Base-by-base conservation (phyloP, 2,888 invertebrate species). In the Aricia artaxerxes region DNA sequence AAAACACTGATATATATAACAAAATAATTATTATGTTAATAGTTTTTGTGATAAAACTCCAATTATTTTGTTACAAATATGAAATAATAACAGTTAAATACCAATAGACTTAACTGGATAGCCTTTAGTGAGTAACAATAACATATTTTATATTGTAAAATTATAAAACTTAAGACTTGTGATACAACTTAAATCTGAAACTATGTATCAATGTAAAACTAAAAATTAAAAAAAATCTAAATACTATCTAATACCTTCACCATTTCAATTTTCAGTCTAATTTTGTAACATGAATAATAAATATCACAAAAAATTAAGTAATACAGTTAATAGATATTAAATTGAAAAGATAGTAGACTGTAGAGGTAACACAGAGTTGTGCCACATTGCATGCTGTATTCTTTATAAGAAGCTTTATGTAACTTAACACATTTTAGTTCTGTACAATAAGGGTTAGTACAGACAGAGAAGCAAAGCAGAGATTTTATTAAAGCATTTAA, bases 211-310 rank as follows among this genome's bases (percentile, higher is more conserved):
- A 13, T 38, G 31, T 31, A 35, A 64, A 64, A 16, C n/a, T 69
- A n/a, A 72, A 57, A 53, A n/a, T n/a, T n/a, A n/a, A 4, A 40
- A 1, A 57, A 79, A 73, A 4, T n/a, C 60, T 31, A 73, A 60
- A 78, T 13, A 73, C 49, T 78, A 75, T 31, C n/a, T 75, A 78
- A 78, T 75, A 78, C 78, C 78, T 16, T 78, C 78, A 78, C 78
- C 75, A 3, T 75, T 78, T 35, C 44, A 78, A 61, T 75, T 73
- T 78, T 78, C 78, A 78, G 78, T 78, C 78, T 78, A 75, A 44
- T 57, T 76, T 13, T 75, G 44, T 53, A 75, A 53, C n/a, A 31
- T 40, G 53, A 38, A 40, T 38, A 49, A 11, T 49, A 49, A 49
- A 73, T 75, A 53, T 31, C 73, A 73, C 73, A 75, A 75, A 75